A percentile compares a stretch with the other conserved stretches of the same genome.
Evolutionary conservation across 2,113 vertebrate genomes (phyloP).

Genomic region (Colius striatus): DNA sequence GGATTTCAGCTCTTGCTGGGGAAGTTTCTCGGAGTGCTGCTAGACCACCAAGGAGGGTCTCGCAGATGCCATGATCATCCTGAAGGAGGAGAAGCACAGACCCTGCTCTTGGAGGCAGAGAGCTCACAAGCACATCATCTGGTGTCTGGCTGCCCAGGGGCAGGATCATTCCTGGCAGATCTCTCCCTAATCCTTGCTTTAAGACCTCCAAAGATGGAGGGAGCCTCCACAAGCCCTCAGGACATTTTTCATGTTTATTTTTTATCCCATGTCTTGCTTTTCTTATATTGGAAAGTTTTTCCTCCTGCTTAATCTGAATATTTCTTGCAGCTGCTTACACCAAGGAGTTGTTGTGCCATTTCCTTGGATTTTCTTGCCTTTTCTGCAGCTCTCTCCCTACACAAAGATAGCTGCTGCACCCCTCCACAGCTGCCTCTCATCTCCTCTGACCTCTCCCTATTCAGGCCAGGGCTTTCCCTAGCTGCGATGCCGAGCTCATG

Average conservation of each 20-base stretch:
- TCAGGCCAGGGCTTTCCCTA: background rate
- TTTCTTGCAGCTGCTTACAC: background rate
- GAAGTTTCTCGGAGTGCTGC: background rate
- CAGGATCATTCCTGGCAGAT: slow-evolving; percentile 4
- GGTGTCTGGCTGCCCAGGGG: background rate
- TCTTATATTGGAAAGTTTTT: background rate
- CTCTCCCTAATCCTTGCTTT: background rate
- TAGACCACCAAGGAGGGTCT: background rate
- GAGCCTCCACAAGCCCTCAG: background rate
- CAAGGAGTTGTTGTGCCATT: background rate
- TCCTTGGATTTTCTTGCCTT: background rate
- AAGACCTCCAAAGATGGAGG: slow-evolving; percentile 45
- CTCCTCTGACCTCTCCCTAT: background rate
- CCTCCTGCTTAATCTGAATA: background rate
- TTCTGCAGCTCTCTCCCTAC: background rate
- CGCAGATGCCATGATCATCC: background rate
- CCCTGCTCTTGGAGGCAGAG: background rate
- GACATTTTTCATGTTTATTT: background rate
- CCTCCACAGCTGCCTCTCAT: background rate
- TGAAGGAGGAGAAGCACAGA: background rate
- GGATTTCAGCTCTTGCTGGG: background rate
- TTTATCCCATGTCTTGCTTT: background rate
- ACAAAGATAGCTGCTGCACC: background rate
- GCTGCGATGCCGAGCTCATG: rapidly evolving
- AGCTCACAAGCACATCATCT: background rate